Evolutionary conservation across 2,113 vertebrate species (phyloP).

Genomic region (Girardinichthys multiradiatus): DNA sequence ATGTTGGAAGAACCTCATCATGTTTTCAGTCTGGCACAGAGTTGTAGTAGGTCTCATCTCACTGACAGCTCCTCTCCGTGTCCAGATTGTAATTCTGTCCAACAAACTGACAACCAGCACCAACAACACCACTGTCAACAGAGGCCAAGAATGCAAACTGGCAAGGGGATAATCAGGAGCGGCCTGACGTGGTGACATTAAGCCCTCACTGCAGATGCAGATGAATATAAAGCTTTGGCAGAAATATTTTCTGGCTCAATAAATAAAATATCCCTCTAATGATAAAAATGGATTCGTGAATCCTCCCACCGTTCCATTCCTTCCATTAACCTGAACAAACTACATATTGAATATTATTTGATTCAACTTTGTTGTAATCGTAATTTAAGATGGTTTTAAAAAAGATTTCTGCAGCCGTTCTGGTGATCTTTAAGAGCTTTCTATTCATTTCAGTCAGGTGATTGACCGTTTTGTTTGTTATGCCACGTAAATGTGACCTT

Average conservation of each 20-base stretch:
- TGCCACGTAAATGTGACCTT: too few relatives aligned
- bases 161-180: slow-evolving; percentile 15
- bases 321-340: too few relatives aligned
- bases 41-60: slow-evolving; percentile 26
- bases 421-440: too few relatives aligned
- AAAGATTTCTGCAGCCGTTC: too few relatives aligned
- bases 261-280: slow-evolving; percentile 28
- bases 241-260: slow-evolving; percentile 31
- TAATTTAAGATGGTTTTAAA: too few relatives aligned
- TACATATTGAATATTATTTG: too few relatives aligned
- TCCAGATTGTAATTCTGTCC: slow-evolving; percentile 47
- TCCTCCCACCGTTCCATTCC: too few relatives aligned
- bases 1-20: slow-evolving; percentile 18
- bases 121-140: slow-evolving; percentile 8
- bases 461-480: too few relatives aligned
- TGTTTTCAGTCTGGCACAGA: slow-evolving; percentile 42
- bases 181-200: slow-evolving; percentile 31
- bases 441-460: too few relatives aligned
- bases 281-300: slow-evolving; percentile 10
- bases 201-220: slow-evolving; percentile 8
- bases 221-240: slow-evolving; percentile 23
- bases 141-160: slow-evolving; percentile 22
- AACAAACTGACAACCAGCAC: slow-evolving; percentile 47
- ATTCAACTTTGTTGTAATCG: too few relatives aligned
- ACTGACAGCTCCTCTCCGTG: slow-evolving; percentile 45